Percentiles rank a stretch among this genome's conserved stretches.
Evolutionary conservation across 2,888 invertebrate genomes (phyloP).

Genomic region (Acheta domesticus): DNA sequence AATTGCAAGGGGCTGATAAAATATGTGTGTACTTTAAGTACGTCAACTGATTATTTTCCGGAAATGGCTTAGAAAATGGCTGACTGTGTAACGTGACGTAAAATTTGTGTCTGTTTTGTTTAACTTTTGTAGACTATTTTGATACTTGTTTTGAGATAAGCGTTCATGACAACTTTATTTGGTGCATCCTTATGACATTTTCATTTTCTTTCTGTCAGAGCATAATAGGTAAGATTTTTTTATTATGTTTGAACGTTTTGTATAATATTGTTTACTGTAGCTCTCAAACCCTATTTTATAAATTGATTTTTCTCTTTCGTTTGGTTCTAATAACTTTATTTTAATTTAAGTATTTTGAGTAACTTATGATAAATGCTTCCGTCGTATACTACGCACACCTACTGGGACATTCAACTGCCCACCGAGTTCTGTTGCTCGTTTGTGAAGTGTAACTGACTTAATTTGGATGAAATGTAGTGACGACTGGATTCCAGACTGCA

Average conservation of each 20-base stretch:
- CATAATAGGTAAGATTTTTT: not conserved
- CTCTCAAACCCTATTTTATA: not conserved
- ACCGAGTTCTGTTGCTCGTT: no score
- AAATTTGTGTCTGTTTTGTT: conserved; percentile 26
- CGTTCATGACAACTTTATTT: conserved; percentile 8
- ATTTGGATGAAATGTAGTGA: no score
- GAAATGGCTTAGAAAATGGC: conserved; percentile 27
- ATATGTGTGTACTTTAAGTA: not conserved
- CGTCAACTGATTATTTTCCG: not conserved
- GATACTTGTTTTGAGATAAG: not conserved
- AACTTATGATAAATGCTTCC: no score
- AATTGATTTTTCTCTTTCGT: no score
- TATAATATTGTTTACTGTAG: not conserved
- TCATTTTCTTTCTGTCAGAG: conserved; percentile 1
- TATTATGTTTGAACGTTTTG: not conserved
- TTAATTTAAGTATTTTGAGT: no score
- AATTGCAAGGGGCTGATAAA: no score
- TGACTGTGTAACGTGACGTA: conserved; percentile 28
- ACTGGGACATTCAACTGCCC: no score
- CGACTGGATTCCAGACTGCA: no score
- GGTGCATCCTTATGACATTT: conserved; percentile 8
- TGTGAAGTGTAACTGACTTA: no score
- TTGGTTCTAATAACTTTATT: no score
- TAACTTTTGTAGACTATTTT: not conserved
- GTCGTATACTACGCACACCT: no score